These are phyloP conservation scores for Pachypsylla venusta DNA, from an alignment of 1,140 invertebrate species.

Conservation along the genomic window DNA sequence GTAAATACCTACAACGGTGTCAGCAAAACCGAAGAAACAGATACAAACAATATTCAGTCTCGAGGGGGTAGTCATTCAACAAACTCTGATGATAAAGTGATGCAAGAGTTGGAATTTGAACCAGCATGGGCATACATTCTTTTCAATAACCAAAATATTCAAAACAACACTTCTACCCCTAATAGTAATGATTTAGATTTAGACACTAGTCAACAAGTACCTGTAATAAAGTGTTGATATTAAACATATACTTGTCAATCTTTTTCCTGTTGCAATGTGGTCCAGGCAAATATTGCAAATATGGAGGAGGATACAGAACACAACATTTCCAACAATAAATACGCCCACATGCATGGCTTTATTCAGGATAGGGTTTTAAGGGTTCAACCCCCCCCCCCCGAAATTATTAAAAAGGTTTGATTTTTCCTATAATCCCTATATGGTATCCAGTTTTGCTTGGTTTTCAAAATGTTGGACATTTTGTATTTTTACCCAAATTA, in stretches of 20 bases:
- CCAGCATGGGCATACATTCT: background rate
- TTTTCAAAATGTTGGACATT: too few relatives aligned
- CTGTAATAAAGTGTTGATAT: background rate
- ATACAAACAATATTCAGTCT: background rate
- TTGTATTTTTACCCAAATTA: too few relatives aligned
- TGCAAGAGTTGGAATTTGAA: slow-evolving; percentile 7
- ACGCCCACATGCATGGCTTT: too few relatives aligned
- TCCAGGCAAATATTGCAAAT: too few relatives aligned
- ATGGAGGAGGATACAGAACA: too few relatives aligned
- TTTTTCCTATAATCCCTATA: too few relatives aligned
- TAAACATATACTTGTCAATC: background rate
- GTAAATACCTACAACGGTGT: background rate
- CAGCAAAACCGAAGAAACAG: background rate
- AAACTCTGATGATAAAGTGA: background rate
- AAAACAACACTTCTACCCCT: background rate
- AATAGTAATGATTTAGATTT: background rate
- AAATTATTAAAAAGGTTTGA: too few relatives aligned
- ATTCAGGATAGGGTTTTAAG: too few relatives aligned
- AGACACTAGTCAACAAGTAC: background rate
- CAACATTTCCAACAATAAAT: too few relatives aligned
- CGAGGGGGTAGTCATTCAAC: background rate
- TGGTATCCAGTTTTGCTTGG: too few relatives aligned
- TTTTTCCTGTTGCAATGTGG: too few relatives aligned
- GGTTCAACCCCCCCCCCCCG: too few relatives aligned
- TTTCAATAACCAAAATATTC: slow-evolving; percentile 2